Evolutionary conservation across 2,113 vertebrate species (phyloP).

Genomic region (Pan troglodytes): NHGRI_mPanTro3-v2.1_pri NC_072403.2:147532501-147533000

Average conservation of each 20-base stretch:
- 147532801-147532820: not conserved
- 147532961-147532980: no score
- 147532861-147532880: no score
- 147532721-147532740: not conserved
- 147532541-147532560: constrained; percentile 73
- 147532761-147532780: constrained; percentile 22
- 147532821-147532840: not conserved
- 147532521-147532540: constrained; percentile 58
- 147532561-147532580: constrained; percentile 69
- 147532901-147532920: no score
- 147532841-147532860: not conserved
- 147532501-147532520: constrained; percentile 72
- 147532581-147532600: constrained; percentile 65
- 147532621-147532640: constrained; percentile 16
- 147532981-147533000: no score
- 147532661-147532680: not conserved
- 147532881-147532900: no score
- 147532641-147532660: constrained; percentile 35
- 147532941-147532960: no score
- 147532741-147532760: not conserved
- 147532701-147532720: not conserved
- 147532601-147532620: constrained; percentile 63
- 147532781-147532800: constrained; percentile 29
- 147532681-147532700: rapidly evolving
- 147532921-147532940: no score